phyloP scores from a whole-genome alignment of 2,888 invertebrate genomes.

The Diaperis boleti region DNA sequence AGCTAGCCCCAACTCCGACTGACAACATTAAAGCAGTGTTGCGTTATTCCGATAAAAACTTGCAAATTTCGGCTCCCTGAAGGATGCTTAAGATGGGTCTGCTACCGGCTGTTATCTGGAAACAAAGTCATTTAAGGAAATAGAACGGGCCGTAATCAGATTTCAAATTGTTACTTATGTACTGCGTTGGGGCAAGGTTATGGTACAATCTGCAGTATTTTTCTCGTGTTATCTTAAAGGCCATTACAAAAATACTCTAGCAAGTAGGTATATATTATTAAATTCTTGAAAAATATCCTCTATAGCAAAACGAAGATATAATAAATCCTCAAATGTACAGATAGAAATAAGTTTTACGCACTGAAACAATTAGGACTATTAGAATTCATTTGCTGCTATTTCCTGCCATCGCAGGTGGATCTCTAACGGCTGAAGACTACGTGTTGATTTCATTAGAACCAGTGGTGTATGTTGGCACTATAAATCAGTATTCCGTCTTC shows the following conservation, averaged over 20 bases:
- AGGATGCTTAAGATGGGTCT: conserved; percentile 10
- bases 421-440: no score
- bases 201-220: conserved; percentile 1
- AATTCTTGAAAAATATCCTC: no score
- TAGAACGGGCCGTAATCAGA: neutral
- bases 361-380: no score
- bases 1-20: conserved; percentile 1
- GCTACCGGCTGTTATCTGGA: neutral
- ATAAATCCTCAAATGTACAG: no score
- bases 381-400: no score
- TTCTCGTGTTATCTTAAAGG: neutral
- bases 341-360: no score
- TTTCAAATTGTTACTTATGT: conserved; percentile 5
- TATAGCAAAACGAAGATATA: no score
- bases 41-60: conserved; percentile 10
- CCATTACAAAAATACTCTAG: neutral
- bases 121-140: conserved; percentile 12
- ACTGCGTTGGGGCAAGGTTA: neutral
- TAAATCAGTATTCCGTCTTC: no score
- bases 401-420: no score
- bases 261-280: neutral
- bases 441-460: no score
- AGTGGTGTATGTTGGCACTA: no score
- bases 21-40: neutral
- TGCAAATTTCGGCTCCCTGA: neutral